Conservation (phyloP, 2,797 vertebrate species). For the Ciconia nigra region DNA sequence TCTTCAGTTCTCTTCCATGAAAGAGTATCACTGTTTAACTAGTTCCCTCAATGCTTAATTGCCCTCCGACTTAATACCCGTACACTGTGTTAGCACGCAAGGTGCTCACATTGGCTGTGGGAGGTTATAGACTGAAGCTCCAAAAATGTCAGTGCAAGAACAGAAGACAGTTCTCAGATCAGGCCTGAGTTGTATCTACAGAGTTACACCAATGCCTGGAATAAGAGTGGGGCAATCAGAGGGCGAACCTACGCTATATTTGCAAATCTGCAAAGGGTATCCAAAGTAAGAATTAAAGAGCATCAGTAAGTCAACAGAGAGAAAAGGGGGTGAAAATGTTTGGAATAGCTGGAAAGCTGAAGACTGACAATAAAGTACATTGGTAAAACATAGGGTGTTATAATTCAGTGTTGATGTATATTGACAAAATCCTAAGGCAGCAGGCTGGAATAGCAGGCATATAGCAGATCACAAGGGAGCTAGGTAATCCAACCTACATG, state of each 20-base stretch:
- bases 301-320: not conserved
- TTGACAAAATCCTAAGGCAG: not conserved
- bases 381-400: not conserved
- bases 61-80: not conserved
- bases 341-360: not conserved
- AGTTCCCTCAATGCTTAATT: not conserved
- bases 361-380: not conserved
- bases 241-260: not conserved
- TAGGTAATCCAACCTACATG: not conserved
- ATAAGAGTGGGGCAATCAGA: not conserved
- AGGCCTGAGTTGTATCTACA: not conserved
- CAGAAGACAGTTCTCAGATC: not conserved
- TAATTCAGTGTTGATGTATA: not conserved
- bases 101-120: not conserved
- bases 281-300: not conserved
- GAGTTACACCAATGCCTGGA: not conserved
- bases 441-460: not conserved
- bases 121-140: not conserved
- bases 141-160: not conserved
- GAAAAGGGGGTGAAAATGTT: not conserved
- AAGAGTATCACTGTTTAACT: conserved; percentile 11
- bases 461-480: not conserved
- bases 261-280: not conserved
- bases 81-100: not conserved
- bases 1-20: conserved; percentile 12